Evolutionary conservation across 2,797 vertebrate species (phyloP).

Genomic region (Sebastes kiyomatsui): DNA sequence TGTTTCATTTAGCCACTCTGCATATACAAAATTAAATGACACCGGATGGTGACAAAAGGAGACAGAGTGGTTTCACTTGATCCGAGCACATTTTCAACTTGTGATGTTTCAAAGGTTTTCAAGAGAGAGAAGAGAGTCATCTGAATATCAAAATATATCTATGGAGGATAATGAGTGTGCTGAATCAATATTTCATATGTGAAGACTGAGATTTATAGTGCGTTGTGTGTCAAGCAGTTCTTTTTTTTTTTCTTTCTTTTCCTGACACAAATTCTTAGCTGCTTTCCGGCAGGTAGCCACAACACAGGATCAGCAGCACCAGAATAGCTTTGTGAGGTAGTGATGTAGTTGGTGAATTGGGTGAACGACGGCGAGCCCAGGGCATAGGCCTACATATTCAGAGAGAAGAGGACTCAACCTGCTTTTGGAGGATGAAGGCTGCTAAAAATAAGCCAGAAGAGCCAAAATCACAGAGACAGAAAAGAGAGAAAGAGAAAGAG

Average conservation of each 20-base stretch:
- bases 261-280: conserved; percentile 44
- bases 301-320: conserved; percentile 59
- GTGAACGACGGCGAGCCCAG: conserved; percentile 69
- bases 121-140: conserved; percentile 39
- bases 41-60: conserved; percentile 57
- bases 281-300: conserved; percentile 65
- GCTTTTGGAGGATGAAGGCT: conserved; percentile 75
- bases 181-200: conserved; percentile 69
- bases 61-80: conserved; percentile 41
- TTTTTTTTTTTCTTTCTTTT: conserved; percentile 15
- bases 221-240: conserved; percentile 43
- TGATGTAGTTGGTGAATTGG: conserved; percentile 53
- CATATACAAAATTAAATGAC: conserved; percentile 77
- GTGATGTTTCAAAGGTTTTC: conserved; percentile 20
- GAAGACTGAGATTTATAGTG: conserved; percentile 55
- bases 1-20: conserved; percentile 81
- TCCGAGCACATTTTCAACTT: conserved; percentile 7
- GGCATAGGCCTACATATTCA: conserved; percentile 81
- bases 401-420: conserved; percentile 82
- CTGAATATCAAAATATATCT: conserved; percentile 54
- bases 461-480: conserved; percentile 57
- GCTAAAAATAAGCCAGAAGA: conserved; percentile 80
- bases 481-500: conserved; percentile 39
- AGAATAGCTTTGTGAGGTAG: conserved; percentile 65
- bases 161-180: conserved; percentile 55